Conservation (phyloP, 2,113 vertebrate species). For the Phalacrocorax aristotelis region DNA sequence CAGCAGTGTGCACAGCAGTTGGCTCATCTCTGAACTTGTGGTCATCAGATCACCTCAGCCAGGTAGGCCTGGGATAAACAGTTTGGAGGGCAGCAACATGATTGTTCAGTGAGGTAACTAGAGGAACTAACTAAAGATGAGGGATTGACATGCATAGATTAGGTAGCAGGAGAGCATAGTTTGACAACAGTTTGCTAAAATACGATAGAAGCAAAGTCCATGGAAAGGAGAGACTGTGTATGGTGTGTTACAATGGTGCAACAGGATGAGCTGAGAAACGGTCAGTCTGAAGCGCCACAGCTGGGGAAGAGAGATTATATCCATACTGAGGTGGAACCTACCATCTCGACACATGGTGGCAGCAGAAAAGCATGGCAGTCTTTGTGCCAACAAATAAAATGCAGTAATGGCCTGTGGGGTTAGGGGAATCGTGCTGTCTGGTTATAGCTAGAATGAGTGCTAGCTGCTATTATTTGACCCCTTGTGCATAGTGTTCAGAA, state of each 20-base stretch:
- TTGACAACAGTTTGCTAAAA: neutral
- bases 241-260: accelerated
- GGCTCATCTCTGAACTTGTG: neutral
- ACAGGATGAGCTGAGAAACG: neutral
- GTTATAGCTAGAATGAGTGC: neutral
- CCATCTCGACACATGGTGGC: neutral
- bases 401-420: neutral
- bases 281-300: neutral
- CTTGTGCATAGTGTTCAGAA: neutral
- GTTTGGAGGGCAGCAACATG: neutral
- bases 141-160: neutral
- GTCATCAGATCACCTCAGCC: neutral
- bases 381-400: neutral
- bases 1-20: neutral
- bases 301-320: accelerated
- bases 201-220: neutral
- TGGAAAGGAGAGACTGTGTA: neutral
- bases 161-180: neutral
- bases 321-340: neutral
- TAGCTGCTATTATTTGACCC: neutral
- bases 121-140: neutral
- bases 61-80: neutral
- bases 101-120: neutral
- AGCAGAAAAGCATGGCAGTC: neutral
- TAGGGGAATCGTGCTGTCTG: accelerated